Conservation (phyloP, 2,888 invertebrate species). For the Yponomeuta sedellus region DNA sequence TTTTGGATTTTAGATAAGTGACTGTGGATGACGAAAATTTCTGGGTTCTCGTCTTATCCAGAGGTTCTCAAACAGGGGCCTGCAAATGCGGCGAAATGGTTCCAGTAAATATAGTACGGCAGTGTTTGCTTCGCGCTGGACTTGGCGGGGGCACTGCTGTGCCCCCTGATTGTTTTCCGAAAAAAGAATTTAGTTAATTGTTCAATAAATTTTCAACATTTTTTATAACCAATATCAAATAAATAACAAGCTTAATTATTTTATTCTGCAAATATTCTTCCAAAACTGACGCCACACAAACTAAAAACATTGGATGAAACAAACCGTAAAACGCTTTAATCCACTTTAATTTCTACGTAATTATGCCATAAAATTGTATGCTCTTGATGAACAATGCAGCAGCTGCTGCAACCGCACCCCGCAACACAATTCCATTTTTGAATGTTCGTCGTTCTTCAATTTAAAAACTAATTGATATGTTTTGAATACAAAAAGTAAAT, state of each 20-base stretch:
- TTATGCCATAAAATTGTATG: constrained; percentile 3
- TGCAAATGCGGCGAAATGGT: too few relatives aligned
- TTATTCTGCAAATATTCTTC: not conserved
- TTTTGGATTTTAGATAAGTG: too few relatives aligned
- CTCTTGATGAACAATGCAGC: constrained; percentile 17
- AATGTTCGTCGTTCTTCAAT: not conserved
- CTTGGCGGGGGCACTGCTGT: too few relatives aligned
- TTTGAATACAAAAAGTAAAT: not conserved
- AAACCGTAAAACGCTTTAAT: not conserved
- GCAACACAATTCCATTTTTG: not conserved
- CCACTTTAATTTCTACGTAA: not conserved
- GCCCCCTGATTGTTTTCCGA: too few relatives aligned
- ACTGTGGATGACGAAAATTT: too few relatives aligned
- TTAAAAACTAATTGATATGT: not conserved
- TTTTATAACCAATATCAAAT: not conserved
- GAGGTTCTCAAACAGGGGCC: too few relatives aligned
- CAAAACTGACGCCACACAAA: not conserved
- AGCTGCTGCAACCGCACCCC: not conserved
- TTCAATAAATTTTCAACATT: too few relatives aligned
- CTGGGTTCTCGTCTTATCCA: too few relatives aligned
- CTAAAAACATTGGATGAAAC: not conserved
- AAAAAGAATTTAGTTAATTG: too few relatives aligned
- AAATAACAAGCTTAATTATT: not conserved
- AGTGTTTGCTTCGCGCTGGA: too few relatives aligned
- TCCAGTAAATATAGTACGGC: too few relatives aligned